Conservation (phyloP, 2,888 invertebrate species). For the Amblyjoppa proteus region DNA sequence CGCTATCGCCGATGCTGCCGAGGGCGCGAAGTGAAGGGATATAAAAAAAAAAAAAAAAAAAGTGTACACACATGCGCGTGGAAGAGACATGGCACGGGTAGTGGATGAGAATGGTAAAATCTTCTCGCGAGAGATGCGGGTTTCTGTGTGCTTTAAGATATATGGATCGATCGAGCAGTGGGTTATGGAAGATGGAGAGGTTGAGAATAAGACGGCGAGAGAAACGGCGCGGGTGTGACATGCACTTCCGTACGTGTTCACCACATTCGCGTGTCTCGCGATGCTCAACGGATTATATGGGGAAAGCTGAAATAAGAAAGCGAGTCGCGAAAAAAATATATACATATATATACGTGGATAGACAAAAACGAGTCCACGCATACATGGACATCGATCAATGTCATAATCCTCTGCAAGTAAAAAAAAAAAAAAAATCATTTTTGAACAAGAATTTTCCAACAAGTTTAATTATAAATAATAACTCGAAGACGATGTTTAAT, state of each 20-base stretch:
- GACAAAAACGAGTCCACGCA: not conserved
- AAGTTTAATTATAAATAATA: not conserved
- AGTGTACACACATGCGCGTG: slow-evolving; percentile 24
- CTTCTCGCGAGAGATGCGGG: slow-evolving; percentile 71
- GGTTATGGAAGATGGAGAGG: slow-evolving; percentile 51
- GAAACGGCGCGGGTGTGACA: slow-evolving; percentile 58
- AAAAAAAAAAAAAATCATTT: not conserved
- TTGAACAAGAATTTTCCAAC: not conserved
- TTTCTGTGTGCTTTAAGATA: slow-evolving; percentile 58
- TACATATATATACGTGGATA: no score
- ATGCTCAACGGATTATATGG: slow-evolving; percentile 52
- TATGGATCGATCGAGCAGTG: slow-evolving; percentile 77
- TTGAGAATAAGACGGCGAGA: slow-evolving; percentile 37
- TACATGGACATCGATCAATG: not conserved
- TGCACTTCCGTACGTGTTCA: slow-evolving; percentile 56
- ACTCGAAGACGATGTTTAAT: not conserved
- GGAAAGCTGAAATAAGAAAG: slow-evolving; percentile 34
- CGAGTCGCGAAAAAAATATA: slow-evolving; percentile 23
- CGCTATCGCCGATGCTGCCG: slow-evolving; percentile 35
- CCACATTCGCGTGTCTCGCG: slow-evolving; percentile 49
- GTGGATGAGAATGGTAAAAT: slow-evolving; percentile 74
- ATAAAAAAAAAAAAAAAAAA: slow-evolving; percentile 22
- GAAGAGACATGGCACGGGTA: slow-evolving; percentile 39
- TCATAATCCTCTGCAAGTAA: not conserved
- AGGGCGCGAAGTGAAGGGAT: slow-evolving; percentile 27